Conservation (phyloP, 2,888 invertebrate species). For the Aleiodes alternator region DNA sequence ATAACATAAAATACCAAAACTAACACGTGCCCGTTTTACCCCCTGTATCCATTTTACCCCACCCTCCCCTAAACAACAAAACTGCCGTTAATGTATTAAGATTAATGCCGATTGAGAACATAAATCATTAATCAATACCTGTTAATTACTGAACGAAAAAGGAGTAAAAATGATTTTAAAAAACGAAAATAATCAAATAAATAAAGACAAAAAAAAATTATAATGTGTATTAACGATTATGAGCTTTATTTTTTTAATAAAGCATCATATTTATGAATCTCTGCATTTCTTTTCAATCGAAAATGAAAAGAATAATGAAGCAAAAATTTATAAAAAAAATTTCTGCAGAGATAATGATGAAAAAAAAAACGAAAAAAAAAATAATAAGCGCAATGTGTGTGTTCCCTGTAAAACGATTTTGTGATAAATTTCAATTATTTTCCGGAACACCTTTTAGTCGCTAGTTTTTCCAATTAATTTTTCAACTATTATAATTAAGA, state of each 20-base stretch:
- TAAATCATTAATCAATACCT: constrained; percentile 9
- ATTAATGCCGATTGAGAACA: neutral
- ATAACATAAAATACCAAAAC: neutral
- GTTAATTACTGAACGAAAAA: neutral
- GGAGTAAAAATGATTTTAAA: neutral
- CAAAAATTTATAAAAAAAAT: constrained; percentile 7
- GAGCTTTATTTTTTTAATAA: constrained; percentile 8
- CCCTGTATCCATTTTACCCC: too few species aligned
- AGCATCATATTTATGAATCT: constrained; percentile 3
- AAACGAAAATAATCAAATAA: constrained; percentile 45
- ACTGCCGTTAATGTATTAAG: constrained; percentile 33
- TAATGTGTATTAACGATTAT: constrained; percentile 17
- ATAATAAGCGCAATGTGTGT: constrained; percentile 29
- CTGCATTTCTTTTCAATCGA: constrained; percentile 12
- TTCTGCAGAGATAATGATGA: neutral
- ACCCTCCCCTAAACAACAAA: too few species aligned
- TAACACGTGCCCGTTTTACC: neutral
- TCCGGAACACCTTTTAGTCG: constrained; percentile 22
- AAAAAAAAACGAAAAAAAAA: neutral
- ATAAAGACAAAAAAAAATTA: constrained; percentile 3
- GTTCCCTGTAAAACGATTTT: constrained; percentile 34
- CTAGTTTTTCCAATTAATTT: constrained; percentile 34
- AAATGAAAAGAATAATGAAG: neutral
- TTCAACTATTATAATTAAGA: constrained; percentile 30
- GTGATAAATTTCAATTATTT: constrained; percentile 32